Base-by-base conservation (phyloP, 2,888 invertebrate species). In the Junonia oenone region DNA sequence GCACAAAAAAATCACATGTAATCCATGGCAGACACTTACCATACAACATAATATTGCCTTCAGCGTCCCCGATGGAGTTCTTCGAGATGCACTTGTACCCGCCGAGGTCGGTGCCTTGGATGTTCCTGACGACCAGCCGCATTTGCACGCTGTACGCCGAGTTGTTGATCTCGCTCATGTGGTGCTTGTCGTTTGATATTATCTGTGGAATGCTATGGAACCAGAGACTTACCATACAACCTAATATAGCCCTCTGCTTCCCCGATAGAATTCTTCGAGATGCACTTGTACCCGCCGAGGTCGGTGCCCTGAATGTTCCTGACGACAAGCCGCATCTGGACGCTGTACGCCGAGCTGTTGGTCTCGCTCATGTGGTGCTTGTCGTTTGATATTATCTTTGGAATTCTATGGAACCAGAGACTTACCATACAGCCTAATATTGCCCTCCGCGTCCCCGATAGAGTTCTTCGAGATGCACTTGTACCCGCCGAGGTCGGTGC, bases 21-120 rank as follows among this genome's bases (percentile, higher is more conserved):
- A n/a, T n/a, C n/a, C n/a, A n/a, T n/a, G n/a, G n/a, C n/a, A n/a
- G n/a, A n/a, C n/a, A 90, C 94, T 93, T 83, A 97, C 97, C 96
- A 79, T 97, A 97, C 64, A 97, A 92, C 68, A 96, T 92, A 71
- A 97, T 97, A 76, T 95, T 96, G 58, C 97, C 97, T 78, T 97
- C 97, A 11, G 97, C 96, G 70, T 96, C 96, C 0, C 97, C 97
- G 71, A 97, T 96, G 60, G 96, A 96, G 85, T 97, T 97, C 86
- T 97, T n/a, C n/a, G n/a, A n/a, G n/a, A n/a, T n/a, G n/a, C n/a
- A n/a, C n/a, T n/a, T n/a, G n/a, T n/a, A n/a, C 97, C 96, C 96
- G 13, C 96, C 96, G 67, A 96, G 92, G 79, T 96, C 96, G 56
- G 92, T 92, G 63, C 93, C 92, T 73, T 94, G 94, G 59, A 97